Base-by-base conservation (phyloP, 2,113 vertebrate species). In the Apus apus region DNA sequence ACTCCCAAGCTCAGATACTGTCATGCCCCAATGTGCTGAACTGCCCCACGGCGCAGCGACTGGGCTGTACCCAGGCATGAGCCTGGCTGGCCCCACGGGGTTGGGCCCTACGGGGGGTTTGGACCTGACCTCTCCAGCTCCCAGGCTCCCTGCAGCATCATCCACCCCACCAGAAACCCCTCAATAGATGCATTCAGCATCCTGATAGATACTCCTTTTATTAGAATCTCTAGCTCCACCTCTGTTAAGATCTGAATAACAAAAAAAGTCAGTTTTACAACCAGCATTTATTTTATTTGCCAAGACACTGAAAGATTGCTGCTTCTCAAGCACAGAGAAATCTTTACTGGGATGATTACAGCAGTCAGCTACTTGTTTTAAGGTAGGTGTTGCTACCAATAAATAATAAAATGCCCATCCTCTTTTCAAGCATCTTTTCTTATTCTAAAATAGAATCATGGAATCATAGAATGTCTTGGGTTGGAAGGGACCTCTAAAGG, bases 1-100 rank as follows among this genome's bases (percentile, higher is more conserved):
- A 19, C 34, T 91, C 15, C 13, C 45, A 70, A 61, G 25, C 7
- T 84, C n/a, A 34, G n/a, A 36, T n/a, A 4, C 21, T 54, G 5
- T 30, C 1, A 1, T n/a, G 48, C 8, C 25, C 11, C 25, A 6
- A 3, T 4, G 22, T 38, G 19, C 30, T 85, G 60, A 78, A 51
- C 11, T 32, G 15, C 13, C 34, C 21, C 22, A 45, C 4, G 0
- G 23, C 0, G 0, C 66, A 3, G 0, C 2, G 3, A 11, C 38
- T 72, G 43, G 62, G 43, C 66, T 93, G 79, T 17, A 70, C 6
- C 8, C 9, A 13, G 61, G 32, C 13, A 6, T 3, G 1, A 48
- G 54, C 22, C 1, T 5, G 27, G 6, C 17, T 34, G 58, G 14
- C 34, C 27, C 32, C 5, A 1, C 7, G 22, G 19, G 19, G 9